phyloP scores from a whole-genome alignment of 92 coral and sea anemone genomes.

The Actinostola sp. region DNA sequence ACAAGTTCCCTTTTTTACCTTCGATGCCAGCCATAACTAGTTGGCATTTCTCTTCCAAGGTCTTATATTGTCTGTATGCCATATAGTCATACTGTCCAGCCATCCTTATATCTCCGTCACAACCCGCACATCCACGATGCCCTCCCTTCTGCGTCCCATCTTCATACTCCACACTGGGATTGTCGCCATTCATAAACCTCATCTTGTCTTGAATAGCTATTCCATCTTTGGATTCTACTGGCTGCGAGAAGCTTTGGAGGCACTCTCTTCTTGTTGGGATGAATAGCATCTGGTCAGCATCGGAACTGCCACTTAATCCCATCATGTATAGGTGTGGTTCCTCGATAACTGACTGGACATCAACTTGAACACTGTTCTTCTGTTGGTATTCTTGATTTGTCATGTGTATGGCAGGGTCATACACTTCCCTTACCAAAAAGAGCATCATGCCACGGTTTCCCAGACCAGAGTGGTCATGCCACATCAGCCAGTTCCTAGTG shows the following conservation, averaged over 20 bases:
- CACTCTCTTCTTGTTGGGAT: constrained; percentile 28
- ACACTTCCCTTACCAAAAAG: constrained; percentile 21
- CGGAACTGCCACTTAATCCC: constrained; percentile 15
- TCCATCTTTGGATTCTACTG: not conserved
- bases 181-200: constrained; percentile 23
- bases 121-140: not conserved
- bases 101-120: not conserved
- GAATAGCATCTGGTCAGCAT: constrained; percentile 14
- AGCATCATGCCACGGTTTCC: constrained; percentile 27
- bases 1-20: not conserved
- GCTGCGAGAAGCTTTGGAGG: not conserved
- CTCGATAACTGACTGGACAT: constrained; percentile 12
- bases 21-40: not conserved
- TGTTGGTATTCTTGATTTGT: constrained; percentile 9
- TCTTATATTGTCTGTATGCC: constrained; percentile 3
- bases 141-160: constrained; percentile 36
- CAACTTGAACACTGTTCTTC: not conserved
- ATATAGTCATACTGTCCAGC: constrained; percentile 1
- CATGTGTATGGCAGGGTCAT: constrained; percentile 39
- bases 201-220: constrained; percentile 2
- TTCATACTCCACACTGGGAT: constrained; percentile 31
- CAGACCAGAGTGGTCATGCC: constrained; percentile 48
- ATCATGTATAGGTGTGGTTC: constrained; percentile 29
- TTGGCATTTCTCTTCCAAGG: not conserved
- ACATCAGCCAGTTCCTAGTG: constrained; percentile 30